Conservation (phyloP, 2,888 invertebrate genomes). For the Priocnemis perturbator region DNA sequence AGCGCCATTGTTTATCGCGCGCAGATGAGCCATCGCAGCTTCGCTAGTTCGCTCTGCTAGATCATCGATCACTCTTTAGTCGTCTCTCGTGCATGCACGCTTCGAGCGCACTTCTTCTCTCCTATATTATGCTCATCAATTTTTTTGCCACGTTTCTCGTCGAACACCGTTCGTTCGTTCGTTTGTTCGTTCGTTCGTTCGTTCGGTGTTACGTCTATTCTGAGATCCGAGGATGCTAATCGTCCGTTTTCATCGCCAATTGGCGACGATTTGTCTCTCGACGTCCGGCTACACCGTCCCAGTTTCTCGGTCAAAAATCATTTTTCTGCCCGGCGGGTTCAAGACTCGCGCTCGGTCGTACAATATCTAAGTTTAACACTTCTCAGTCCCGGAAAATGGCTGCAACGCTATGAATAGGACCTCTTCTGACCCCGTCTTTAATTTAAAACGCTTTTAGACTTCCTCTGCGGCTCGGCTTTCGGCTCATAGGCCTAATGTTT, state of each 20-base stretch:
- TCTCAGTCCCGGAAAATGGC: conserved; percentile 69
- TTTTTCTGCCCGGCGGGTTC: neutral
- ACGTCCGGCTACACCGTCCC: no score
- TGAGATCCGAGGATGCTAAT: no score
- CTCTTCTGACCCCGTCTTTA: conserved; percentile 55
- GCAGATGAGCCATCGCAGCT: conserved; percentile 15
- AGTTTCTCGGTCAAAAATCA: no score
- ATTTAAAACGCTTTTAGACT: conserved; percentile 55
- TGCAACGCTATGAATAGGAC: conserved; percentile 68
- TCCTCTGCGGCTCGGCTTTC: neutral
- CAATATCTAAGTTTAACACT: conserved; percentile 65
- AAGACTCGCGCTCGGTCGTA: conserved; percentile 45
- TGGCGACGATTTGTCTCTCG: no score
- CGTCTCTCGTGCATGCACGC: no score
- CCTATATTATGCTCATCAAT: no score
- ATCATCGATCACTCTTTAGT: neutral
- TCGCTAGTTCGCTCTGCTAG: neutral
- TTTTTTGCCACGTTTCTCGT: no score
- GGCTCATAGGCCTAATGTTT: conserved; percentile 11
- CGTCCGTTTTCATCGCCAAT: no score
- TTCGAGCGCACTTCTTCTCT: no score
- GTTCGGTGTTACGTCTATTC: no score
- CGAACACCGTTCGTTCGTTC: no score
- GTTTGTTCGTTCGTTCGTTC: no score
- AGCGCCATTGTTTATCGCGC: conserved; percentile 43